These are phyloP conservation scores for Engraulis encrasicolus DNA, from an alignment of 2,113 vertebrate species.

Conservation along the genomic window DNA sequence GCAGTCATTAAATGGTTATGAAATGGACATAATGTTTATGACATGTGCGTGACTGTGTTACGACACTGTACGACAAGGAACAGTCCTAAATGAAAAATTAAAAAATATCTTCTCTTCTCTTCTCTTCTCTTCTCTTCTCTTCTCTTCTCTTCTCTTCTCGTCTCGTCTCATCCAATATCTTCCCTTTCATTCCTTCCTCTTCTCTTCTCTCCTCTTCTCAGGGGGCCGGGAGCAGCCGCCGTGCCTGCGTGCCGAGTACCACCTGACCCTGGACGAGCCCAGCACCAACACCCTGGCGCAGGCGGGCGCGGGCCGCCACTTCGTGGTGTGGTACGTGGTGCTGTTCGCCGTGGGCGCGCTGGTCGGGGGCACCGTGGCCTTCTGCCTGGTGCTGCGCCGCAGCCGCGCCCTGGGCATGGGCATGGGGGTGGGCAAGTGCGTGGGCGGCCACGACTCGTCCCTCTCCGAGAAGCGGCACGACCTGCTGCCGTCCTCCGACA, in stretches of 20 bases:
- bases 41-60: no score
- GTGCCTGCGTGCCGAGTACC: conserved; percentile 76
- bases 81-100: no score
- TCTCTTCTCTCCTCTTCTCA: no score
- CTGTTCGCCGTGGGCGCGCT: conserved; percentile 72
- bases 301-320: conserved; percentile 48
- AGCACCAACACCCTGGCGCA: conserved; percentile 26
- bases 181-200: no score
- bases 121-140: no score
- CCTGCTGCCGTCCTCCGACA: conserved; percentile 77
- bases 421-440: conserved; percentile 39
- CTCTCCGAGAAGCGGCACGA: conserved; percentile 73
- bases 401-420: conserved; percentile 12
- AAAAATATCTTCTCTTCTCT: no score
- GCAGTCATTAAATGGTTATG: no score
- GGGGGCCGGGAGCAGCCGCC: conserved; percentile 60
- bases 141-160: no score
- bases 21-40: no score
- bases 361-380: conserved; percentile 41
- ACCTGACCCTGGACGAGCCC: conserved; percentile 68
- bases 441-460: conserved; percentile 58
- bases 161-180: no score
- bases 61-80: no score
- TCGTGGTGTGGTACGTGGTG: conserved; percentile 60
- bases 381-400: conserved; percentile 45